phyloP scores from a whole-genome alignment of 37 sponge, comb jelly and placozoan species.

The Aplysina aerophoba region DNA sequence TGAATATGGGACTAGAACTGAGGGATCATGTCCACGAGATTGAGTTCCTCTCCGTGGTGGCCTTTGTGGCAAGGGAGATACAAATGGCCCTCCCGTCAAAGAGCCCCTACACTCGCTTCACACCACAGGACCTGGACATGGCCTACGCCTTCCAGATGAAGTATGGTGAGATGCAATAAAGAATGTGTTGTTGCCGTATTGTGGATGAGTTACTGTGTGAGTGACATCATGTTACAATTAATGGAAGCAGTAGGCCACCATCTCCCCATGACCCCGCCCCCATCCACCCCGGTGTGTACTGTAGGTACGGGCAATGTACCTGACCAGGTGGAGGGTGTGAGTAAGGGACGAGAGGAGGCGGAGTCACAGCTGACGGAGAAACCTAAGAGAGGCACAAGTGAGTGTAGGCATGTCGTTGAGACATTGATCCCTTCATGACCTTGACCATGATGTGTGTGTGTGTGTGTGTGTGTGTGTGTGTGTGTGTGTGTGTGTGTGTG shows the following conservation, averaged over 20 bases:
- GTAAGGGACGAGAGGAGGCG: not conserved
- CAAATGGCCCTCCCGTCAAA: constrained; percentile 12
- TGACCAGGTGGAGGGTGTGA: not conserved
- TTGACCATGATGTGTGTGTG: too few species aligned
- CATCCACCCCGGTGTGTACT: not conserved
- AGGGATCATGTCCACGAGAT: constrained; percentile 78
- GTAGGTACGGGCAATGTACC: constrained; percentile 8
- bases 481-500: too few species aligned
- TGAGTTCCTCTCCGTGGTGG: constrained; percentile 71
- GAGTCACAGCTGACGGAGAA: not conserved
- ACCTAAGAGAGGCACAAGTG: too few species aligned
- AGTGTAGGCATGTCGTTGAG: too few species aligned
- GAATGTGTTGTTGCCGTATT: not conserved
- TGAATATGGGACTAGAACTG: constrained; percentile 61
- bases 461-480: too few species aligned
- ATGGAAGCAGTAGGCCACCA: too few species aligned
- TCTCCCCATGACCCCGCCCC: too few species aligned
- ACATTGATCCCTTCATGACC: too few species aligned
- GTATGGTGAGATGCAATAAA: constrained; percentile 11
- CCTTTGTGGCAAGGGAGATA: constrained; percentile 72
- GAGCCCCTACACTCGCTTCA: constrained; percentile 40
- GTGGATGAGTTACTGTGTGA: too few species aligned
- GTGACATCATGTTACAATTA: too few species aligned
- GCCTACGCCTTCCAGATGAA: constrained; percentile 61
- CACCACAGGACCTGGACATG: constrained; percentile 63